A percentile compares a stretch with the other conserved stretches of the same genome.
Evolutionary conservation across 2,113 vertebrate genomes (phyloP).

Genomic region (Sinocyclocheilus anophthalmus): DNA sequence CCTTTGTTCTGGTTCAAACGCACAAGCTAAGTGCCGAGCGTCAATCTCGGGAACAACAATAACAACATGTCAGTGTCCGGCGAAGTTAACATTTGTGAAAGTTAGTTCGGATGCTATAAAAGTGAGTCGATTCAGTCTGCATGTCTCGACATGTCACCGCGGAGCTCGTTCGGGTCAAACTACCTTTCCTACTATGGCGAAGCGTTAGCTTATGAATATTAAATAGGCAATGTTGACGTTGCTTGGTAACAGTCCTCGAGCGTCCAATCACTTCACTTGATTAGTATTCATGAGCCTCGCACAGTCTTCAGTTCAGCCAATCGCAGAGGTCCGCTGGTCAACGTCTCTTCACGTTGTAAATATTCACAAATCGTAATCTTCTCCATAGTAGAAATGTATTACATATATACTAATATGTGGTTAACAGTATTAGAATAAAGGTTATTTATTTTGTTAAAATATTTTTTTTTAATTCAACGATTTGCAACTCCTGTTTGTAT

Average conservation of each 20-base stretch:
- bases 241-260: slow-evolving; percentile 10
- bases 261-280: background rate
- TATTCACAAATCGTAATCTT: background rate
- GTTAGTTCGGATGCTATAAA: background rate
- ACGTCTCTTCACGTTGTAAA: background rate
- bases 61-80: background rate
- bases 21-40: background rate
- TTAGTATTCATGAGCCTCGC: background rate
- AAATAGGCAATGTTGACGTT: slow-evolving; percentile 15
- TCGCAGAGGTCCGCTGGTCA: background rate
- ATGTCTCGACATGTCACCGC: slow-evolving; percentile 40
- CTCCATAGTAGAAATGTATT: slow-evolving; percentile 17
- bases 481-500: background rate
- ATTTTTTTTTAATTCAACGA: too few species aligned
- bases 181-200: background rate
- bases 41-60: background rate
- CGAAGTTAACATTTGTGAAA: background rate
- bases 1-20: slow-evolving; percentile 20
- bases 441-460: background rate
- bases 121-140: background rate
- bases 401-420: background rate
- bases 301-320: background rate
- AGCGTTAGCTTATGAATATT: background rate
- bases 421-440: background rate
- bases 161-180: slow-evolving; percentile 29